Evolutionary conservation across 2,888 invertebrate species (phyloP), one percentile per base, ranked within the genome.

Genomic region (Hirtodrosophila cameraria): DNA sequence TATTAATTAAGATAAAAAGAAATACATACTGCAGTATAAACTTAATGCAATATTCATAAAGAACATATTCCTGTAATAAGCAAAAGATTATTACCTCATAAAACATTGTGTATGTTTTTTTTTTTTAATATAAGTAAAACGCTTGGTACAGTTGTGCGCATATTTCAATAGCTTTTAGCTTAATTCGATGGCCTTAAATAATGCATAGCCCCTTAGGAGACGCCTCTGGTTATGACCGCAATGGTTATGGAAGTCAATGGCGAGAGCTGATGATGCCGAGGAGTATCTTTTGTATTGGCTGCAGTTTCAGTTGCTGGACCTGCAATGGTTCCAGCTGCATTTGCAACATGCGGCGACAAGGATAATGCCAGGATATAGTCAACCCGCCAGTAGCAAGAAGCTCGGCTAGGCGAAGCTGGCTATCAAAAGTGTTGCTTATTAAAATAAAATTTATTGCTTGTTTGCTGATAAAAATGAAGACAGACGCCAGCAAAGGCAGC

Each of bases 351-450:
- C 59, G 52, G 58, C 67, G 25, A 15, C 28, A 63, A 38, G 67
- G 53, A 76, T 42, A 59, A 52, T 36, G 54, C 33, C 16, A 38
- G 31, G 13, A 7, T n/a, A 23, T 1, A 23, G 23, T 12, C n/a
- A 7, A 20, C 18, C 31, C 8, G 23, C 13, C 23, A 18, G 25
- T 5, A 31, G 39, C 41, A 58, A 35, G 30, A 20, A 49, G 28
- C 35, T 20, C 18, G 41, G 30, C 48, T 36, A 49, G 41, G 9
- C 35, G 52, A 13, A 28, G 35, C 50, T 54, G 48, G 79, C 75
- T 83, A 86, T 86, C 82, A 86, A 84, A 80, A 81, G 81, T 84
- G 87, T 78, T 85, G 83, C 82, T 86, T 83, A 83, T 86, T 83
- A 84, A 83, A 83, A 83, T 86, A 74, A 84, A 83, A 83, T 86